Evolutionary conservation across 2,888 invertebrate species (phyloP), one percentile per base, ranked within the genome.

Genomic region (Nebria salina): DNA sequence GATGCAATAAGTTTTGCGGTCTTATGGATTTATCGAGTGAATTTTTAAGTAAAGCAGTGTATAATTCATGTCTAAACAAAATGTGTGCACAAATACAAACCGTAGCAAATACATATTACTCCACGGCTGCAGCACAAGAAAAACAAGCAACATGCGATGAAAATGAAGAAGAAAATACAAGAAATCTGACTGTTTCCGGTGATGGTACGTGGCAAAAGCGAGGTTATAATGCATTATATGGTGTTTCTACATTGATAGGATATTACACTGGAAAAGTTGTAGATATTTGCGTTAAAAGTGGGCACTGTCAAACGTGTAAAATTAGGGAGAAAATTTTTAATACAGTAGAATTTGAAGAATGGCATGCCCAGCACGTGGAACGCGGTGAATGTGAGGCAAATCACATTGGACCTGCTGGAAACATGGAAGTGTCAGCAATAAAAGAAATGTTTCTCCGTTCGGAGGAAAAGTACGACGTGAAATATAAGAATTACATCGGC

Each of bases 181-280:
- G 7, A 43, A 9, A 43, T 43, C 83, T 84, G 75, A 84, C 83
- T 77, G 84, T 84, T 70, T 85, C 84, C 15, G 84, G 84, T 72
- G 85, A 85, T 83, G 84, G 83, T 77, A 83, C 84, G 0, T 85
- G 84, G 84, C 83, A 84, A 25, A 84, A 84, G 72, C 84, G 83
- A 8, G 84, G 84, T n/a, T 84, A 20, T 1, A 20, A 20, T 20
- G 20, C 20, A 20, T n/a, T n/a, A n/a, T n/a, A n/a, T 20, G 20
- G 84, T 11, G 82, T 83, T 41, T 73, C 82, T 54, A 80, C 82
- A 25, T 81, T 83, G 65, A 75, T 76, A 43, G 83, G 82, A 68
- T 78, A 82, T 74, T 82, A 76, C 70, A 72, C 34, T 64, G 81
- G 82, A 20, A 83, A 84, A 83, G 82, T 83, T n/a, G 68, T 84